Conservation (phyloP, 1,140 invertebrate genomes). For the Drosophila cardini region DNA sequence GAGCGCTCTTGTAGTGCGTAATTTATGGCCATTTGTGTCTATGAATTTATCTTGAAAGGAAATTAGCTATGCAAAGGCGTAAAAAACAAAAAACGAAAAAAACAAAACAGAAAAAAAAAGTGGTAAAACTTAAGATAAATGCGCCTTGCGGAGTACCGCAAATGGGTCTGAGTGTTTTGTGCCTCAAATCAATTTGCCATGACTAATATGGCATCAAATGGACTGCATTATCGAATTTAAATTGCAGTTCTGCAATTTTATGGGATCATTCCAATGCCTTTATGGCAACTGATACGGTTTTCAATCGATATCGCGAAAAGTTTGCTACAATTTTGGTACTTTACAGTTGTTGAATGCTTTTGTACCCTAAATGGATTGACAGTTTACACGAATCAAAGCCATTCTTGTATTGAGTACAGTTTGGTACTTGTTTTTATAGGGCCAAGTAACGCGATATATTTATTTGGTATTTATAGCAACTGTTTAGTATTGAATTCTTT, state of each 20-base stretch:
- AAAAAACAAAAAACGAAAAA: slow-evolving; percentile 41
- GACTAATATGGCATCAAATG: slow-evolving; percentile 74
- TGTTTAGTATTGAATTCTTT: background rate
- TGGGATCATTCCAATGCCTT: slow-evolving; percentile 1
- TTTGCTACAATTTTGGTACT: slow-evolving; percentile 7
- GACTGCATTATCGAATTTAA: slow-evolving; percentile 55
- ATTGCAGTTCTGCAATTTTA: slow-evolving; percentile 25
- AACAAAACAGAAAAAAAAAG: slow-evolving; percentile 1
- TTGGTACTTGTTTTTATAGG: slow-evolving; percentile 4
- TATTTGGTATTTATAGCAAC: background rate
- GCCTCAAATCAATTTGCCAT: slow-evolving; percentile 66
- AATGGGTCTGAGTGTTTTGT: slow-evolving; percentile 44
- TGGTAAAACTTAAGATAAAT: slow-evolving; percentile 56
- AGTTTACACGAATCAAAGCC: slow-evolving; percentile 2
- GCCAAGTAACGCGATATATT: background rate
- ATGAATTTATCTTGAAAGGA: slow-evolving; percentile 79
- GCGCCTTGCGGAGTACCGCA: slow-evolving; percentile 50
- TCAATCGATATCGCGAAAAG: background rate
- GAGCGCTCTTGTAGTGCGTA: slow-evolving; percentile 55
- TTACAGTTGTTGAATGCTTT: slow-evolving; percentile 7
- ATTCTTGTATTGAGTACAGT: background rate
- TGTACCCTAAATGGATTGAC: slow-evolving; percentile 3
- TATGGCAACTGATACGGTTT: slow-evolving; percentile 27
- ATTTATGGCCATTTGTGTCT: slow-evolving; percentile 74
- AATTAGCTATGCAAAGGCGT: slow-evolving; percentile 63